phyloP scores from a whole-genome alignment of 2,797 vertebrate species.

The Oreonectes daqikongensis region DNA sequence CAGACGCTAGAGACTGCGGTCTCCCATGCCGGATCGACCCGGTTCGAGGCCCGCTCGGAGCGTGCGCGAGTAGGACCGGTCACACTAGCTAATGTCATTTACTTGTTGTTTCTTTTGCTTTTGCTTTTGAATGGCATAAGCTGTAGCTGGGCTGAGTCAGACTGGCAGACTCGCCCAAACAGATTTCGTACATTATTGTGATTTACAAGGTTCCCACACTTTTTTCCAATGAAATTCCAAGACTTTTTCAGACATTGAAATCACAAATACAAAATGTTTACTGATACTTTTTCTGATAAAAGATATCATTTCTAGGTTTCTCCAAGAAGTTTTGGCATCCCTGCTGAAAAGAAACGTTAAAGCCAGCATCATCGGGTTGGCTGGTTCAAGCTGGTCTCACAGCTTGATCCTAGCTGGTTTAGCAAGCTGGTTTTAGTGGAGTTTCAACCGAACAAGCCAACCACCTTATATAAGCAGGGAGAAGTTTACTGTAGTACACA shows the following conservation, averaged over 20 bases:
- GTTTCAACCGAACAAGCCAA: too few relatives aligned
- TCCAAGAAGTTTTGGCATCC: too few relatives aligned
- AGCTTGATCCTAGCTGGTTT: neutral
- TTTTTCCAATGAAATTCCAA: neutral
- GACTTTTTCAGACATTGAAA: neutral
- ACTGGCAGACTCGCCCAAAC: neutral
- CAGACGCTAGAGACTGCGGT: too few relatives aligned
- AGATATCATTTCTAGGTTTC: too few relatives aligned
- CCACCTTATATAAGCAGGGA: too few relatives aligned
- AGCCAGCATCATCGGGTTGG: too few relatives aligned
- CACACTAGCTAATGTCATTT: too few relatives aligned
- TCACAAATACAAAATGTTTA: neutral
- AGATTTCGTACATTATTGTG: constrained; percentile 6
- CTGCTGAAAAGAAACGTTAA: neutral
- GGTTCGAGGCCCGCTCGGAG: too few relatives aligned
- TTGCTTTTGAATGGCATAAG: neutral
- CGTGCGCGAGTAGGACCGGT: too few relatives aligned
- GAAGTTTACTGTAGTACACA: neutral
- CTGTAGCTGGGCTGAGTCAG: neutral
- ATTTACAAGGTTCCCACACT: constrained; percentile 2
- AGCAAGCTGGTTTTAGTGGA: too few relatives aligned
- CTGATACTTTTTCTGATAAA: neutral
- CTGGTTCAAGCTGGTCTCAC: neutral
- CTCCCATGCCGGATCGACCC: too few relatives aligned
- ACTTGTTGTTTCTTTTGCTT: too few relatives aligned